Evolutionary conservation across 1,140 invertebrate species (phyloP).

Genomic region (Drosophila athabasca): DNA sequence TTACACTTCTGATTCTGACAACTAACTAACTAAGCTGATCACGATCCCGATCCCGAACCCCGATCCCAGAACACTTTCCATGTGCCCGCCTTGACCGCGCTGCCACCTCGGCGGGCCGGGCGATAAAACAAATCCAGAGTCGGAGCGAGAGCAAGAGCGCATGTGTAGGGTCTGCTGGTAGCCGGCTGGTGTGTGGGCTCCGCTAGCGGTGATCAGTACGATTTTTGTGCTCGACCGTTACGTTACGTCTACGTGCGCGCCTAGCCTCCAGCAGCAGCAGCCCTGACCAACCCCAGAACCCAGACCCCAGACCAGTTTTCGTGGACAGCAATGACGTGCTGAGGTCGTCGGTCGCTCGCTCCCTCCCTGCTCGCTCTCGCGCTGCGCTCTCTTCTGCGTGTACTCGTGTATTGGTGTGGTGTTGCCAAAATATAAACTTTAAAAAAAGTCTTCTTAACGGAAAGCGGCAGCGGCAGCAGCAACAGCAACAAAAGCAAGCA

Average conservation of each 20-base stretch:
- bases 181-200: neutral
- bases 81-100: slow-evolving; percentile 52
- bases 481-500: neutral
- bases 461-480: slow-evolving; percentile 17
- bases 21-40: slow-evolving; percentile 64
- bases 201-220: slow-evolving; percentile 62
- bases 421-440: slow-evolving; percentile 64
- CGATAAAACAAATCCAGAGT: slow-evolving; percentile 51
- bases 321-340: slow-evolving; percentile 61
- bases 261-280: slow-evolving; percentile 53
- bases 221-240: slow-evolving; percentile 65
- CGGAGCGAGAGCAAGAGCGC: slow-evolving; percentile 42
- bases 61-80: slow-evolving; percentile 50
- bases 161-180: slow-evolving; percentile 28
- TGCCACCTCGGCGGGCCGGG: slow-evolving; percentile 25
- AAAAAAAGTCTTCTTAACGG: slow-evolving; percentile 47
- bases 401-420: slow-evolving; percentile 23
- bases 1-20: slow-evolving; percentile 22
- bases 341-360: slow-evolving; percentile 39
- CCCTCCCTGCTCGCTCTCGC: slow-evolving; percentile 34
- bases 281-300: slow-evolving; percentile 40
- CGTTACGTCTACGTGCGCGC: slow-evolving; percentile 39
- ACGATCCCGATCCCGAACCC: slow-evolving; percentile 32
- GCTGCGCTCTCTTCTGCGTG: slow-evolving; percentile 20
- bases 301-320: slow-evolving; percentile 66